These are phyloP conservation scores for Drosophila miranda DNA, from an alignment of 1,140 invertebrate species.

Conservation along the genomic window DNA sequence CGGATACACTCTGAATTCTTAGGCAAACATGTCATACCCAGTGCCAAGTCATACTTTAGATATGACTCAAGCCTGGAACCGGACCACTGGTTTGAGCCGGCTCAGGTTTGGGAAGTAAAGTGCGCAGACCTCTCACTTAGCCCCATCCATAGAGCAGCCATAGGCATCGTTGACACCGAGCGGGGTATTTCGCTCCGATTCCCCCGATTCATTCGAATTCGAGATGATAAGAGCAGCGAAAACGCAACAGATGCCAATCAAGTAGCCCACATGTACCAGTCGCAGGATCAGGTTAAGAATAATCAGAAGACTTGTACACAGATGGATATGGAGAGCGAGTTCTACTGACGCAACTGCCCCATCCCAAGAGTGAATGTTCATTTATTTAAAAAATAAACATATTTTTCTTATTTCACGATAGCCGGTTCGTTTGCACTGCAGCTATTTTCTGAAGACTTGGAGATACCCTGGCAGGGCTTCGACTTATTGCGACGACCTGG, in stretches of 20 bases:
- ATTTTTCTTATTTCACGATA: slow-evolving; percentile 36
- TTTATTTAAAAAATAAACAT: slow-evolving; percentile 40
- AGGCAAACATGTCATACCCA: slow-evolving; percentile 88
- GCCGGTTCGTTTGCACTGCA: slow-evolving; percentile 37
- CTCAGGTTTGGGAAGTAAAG: slow-evolving; percentile 98
- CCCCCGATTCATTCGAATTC: slow-evolving; percentile 95
- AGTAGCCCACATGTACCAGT: slow-evolving; percentile 92
- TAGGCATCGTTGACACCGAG: slow-evolving; percentile 94
- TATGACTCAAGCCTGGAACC: slow-evolving; percentile 90
- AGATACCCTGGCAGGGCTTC: slow-evolving; percentile 38
- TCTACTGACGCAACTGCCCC: slow-evolving; percentile 47
- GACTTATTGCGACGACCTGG: slow-evolving; percentile 52
- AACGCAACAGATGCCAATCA: slow-evolving; percentile 96
- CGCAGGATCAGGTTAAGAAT: slow-evolving; percentile 96
- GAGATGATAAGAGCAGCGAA: slow-evolving; percentile 97
- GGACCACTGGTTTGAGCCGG: slow-evolving; percentile 97
- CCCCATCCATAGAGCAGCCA: slow-evolving; percentile 95
- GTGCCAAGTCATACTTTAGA: slow-evolving; percentile 93
- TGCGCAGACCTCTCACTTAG: slow-evolving; percentile 99
- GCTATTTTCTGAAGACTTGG: slow-evolving; percentile 63
- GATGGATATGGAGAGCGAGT: slow-evolving; percentile 62
- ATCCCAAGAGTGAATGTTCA: neutral
- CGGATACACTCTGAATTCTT: slow-evolving; percentile 90
- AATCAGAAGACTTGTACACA: slow-evolving; percentile 80
- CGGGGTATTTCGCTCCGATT: slow-evolving; percentile 98